These are phyloP conservation scores for Leptopilina clavipes DNA, from an alignment of 1,140 invertebrate species.

Conservation along the genomic window DNA sequence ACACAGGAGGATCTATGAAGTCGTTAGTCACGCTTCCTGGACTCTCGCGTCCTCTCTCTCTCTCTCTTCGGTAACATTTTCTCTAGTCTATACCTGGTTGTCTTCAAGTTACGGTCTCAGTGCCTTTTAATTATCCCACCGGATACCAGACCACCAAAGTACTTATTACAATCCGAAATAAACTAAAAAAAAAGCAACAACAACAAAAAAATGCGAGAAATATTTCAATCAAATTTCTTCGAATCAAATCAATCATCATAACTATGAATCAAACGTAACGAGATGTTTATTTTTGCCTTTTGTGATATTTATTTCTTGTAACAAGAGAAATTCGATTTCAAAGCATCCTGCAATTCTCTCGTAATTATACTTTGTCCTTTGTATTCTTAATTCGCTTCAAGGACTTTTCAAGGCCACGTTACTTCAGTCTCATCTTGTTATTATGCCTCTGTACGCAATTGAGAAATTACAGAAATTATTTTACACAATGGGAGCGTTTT, in stretches of 20 bases:
- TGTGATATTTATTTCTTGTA: too few species aligned
- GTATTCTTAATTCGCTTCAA: too few species aligned
- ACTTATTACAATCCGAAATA: constrained; percentile 49
- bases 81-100: constrained; percentile 51
- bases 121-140: constrained; percentile 59
- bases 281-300: background rate
- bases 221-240: background rate
- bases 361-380: too few species aligned
- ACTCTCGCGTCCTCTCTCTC: constrained; percentile 57
- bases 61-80: constrained; percentile 44
- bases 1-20: constrained; percentile 63
- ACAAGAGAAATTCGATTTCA: too few species aligned
- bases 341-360: too few species aligned
- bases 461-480: too few species aligned
- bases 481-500: too few species aligned
- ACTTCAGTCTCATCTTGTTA: too few species aligned
- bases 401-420: too few species aligned
- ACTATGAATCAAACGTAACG: background rate
- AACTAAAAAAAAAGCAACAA: background rate
- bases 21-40: constrained; percentile 68
- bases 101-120: constrained; percentile 51
- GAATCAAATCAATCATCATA: background rate
- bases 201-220: background rate
- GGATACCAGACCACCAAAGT: constrained; percentile 48
- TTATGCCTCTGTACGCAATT: too few species aligned